These are phyloP conservation scores for Drosophila fuyamai DNA, from an alignment of 1,140 invertebrate genomes.

Conservation along the genomic window DNA sequence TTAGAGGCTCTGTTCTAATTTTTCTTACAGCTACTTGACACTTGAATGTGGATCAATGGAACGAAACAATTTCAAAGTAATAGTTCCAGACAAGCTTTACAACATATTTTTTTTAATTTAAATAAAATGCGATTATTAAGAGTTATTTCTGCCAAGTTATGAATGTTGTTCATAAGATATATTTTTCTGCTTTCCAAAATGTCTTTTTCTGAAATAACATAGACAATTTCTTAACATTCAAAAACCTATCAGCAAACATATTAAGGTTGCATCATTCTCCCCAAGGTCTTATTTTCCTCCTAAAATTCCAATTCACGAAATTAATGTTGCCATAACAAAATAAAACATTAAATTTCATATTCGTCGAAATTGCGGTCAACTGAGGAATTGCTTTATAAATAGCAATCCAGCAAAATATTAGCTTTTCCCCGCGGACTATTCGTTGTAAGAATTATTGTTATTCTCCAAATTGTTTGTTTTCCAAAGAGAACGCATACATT, in stretches of 20 bases:
- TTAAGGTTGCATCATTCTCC: constrained; percentile 16
- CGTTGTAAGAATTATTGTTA: constrained; percentile 18
- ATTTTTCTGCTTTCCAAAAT: too few species aligned
- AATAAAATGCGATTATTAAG: too few species aligned
- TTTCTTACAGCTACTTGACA: constrained; percentile 30
- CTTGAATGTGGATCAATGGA: constrained; percentile 55
- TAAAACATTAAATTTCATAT: constrained; percentile 37
- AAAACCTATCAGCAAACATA: neutral
- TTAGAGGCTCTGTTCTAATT: constrained; percentile 70
- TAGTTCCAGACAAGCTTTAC: too few species aligned
- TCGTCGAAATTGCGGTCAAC: constrained; percentile 68
- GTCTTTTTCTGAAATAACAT: too few species aligned
- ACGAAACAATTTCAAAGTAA: neutral
- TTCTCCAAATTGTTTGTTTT: constrained; percentile 43
- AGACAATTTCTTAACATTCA: too few species aligned
- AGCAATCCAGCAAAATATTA: constrained; percentile 54
- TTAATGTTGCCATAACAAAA: constrained; percentile 30
- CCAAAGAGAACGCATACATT: constrained; percentile 17
- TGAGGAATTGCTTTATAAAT: constrained; percentile 68
- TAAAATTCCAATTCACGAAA: constrained; percentile 3
- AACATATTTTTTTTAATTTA: too few species aligned
- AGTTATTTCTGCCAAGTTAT: too few species aligned
- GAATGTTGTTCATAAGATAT: too few species aligned
- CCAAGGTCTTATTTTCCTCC: constrained; percentile 24
- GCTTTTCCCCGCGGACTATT: constrained; percentile 18